Evolutionary conservation across 92 coral and sea anemone species (phyloP).

Genomic region (Galaxea fascicularis): DNA sequence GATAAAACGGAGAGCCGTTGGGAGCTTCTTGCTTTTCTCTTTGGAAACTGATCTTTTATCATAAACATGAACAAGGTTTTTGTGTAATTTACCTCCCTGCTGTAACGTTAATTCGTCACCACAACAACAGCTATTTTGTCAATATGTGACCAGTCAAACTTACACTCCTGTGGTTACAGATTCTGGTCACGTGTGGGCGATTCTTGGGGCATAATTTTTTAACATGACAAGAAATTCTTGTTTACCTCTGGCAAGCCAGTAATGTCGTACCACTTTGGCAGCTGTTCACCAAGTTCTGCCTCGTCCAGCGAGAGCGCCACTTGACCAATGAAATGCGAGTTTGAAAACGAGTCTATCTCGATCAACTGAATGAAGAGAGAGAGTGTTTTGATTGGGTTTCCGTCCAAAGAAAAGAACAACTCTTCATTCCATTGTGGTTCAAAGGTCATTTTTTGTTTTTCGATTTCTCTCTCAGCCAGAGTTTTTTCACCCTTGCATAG

Average conservation of each 20-base stretch:
- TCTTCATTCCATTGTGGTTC: constrained; percentile 96
- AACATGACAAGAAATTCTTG: too few species aligned
- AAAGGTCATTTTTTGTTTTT: constrained; percentile 84
- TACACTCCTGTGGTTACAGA: neutral
- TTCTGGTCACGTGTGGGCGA: neutral
- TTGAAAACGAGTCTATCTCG: constrained; percentile 96
- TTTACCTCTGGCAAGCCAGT: constrained; percentile 76
- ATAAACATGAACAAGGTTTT: neutral
- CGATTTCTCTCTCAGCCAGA: constrained; percentile 79
- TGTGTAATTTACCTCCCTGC: neutral
- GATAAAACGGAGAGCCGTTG: too few species aligned
- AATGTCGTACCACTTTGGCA: constrained; percentile 90
- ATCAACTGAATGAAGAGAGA: constrained; percentile 64
- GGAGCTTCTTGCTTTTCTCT: neutral
- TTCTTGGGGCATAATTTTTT: too few species aligned
- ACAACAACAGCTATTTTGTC: neutral
- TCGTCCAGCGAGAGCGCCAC: constrained; percentile 74
- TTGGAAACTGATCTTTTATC: neutral
- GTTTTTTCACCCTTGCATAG: constrained; percentile 70
- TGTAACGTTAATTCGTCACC: neutral
- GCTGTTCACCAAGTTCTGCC: constrained; percentile 57
- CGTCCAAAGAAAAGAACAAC: constrained; percentile 85
- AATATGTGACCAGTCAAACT: too few species aligned
- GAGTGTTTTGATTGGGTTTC: constrained; percentile 61
- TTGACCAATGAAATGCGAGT: constrained; percentile 86